These are phyloP conservation scores for Bombus impatiens DNA, from an alignment of 1,140 invertebrate species.

Conservation along the genomic window DNA sequence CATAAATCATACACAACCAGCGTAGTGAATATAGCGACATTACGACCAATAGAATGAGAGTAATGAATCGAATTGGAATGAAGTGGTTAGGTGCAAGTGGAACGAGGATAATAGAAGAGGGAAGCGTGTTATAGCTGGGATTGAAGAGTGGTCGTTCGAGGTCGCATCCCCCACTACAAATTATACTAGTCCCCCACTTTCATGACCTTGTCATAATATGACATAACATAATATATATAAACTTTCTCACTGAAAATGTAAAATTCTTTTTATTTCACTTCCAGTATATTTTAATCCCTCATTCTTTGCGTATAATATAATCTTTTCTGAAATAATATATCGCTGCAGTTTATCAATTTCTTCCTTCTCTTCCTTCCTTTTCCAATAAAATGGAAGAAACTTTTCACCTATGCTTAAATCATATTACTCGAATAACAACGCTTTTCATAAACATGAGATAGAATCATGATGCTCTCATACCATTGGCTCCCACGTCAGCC, in stretches of 20 bases:
- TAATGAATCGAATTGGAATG: constrained; percentile 19
- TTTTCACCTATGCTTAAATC: too few species aligned
- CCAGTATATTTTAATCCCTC: too few species aligned
- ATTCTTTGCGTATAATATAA: too few species aligned
- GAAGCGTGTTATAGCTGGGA: not conserved
- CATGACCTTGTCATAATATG: not conserved
- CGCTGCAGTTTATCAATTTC: too few species aligned
- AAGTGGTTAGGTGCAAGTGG: constrained; percentile 10
- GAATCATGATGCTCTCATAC: not conserved
- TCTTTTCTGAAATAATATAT: too few species aligned
- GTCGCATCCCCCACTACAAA: not conserved
- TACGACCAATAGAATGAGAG: not conserved
- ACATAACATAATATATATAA: too few species aligned
- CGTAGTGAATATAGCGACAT: not conserved
- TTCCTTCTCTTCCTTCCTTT: too few species aligned
- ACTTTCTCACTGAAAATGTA: too few species aligned
- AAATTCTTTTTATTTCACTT: too few species aligned
- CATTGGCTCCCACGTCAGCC: not conserved
- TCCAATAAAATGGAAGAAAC: too few species aligned
- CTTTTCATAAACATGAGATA: not conserved
- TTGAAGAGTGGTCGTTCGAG: constrained; percentile 7
- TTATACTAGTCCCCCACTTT: not conserved
- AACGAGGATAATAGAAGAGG: constrained; percentile 7
- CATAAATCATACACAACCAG: not conserved
- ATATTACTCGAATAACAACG: not conserved